Percentiles rank a stretch among this genome's conserved stretches.
Conservation (phyloP, 2,113 vertebrate species). For the Tachysurus vachellii region DNA sequence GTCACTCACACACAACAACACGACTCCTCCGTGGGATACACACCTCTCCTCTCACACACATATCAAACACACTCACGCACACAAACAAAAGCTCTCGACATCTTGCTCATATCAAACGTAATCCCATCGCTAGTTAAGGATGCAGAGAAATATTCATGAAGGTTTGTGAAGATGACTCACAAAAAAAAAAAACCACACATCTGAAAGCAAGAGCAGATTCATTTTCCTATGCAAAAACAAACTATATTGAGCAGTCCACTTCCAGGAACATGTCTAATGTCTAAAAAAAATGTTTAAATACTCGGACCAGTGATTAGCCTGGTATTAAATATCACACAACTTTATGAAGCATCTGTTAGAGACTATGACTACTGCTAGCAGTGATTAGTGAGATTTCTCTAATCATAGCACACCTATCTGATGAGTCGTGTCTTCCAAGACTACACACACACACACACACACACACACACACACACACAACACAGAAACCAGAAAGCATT, state of each 20-base stretch:
- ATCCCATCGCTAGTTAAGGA: conserved; percentile 9
- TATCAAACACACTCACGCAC: conserved; percentile 13
- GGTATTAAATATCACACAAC: background rate
- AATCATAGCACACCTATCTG: background rate
- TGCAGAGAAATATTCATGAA: conserved; percentile 36
- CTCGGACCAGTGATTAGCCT: background rate
- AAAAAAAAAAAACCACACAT: conserved; percentile 18
- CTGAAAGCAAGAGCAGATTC: conserved; percentile 23
- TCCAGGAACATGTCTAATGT: conserved; percentile 42
- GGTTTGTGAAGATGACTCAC: conserved; percentile 16
- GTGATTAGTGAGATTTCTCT: conserved; percentile 10
- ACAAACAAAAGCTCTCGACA: background rate
- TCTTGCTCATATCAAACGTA: conserved; percentile 1
- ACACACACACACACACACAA: background rate
- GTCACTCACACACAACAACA: conserved; percentile 22
- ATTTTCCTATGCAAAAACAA: conserved; percentile 51
- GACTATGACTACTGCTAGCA: background rate
- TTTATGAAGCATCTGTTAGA: background rate
- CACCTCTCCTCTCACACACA: background rate
- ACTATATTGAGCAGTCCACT: conserved; percentile 42
- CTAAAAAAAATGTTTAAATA: background rate
- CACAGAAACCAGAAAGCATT: background rate
- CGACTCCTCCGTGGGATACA: background rate
- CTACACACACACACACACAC: background rate
- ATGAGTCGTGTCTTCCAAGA: background rate